Evolutionary conservation across 2,113 vertebrate species (phyloP), one percentile per base, ranked within the genome.

Genomic region (Vidua chalybeata): DNA sequence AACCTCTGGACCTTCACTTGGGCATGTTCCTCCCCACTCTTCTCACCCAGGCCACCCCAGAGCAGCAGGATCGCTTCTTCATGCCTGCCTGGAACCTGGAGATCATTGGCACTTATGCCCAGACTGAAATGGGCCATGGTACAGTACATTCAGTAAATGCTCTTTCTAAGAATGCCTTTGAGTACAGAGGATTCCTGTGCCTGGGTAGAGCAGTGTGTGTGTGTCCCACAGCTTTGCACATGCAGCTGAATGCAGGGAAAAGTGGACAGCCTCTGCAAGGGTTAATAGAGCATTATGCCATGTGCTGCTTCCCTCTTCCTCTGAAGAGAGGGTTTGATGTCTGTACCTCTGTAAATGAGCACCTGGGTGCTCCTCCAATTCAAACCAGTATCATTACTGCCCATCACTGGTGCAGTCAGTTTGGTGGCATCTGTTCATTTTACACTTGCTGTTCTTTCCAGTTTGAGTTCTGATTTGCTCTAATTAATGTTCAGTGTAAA

Each of bases 81-180:
- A 99, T 99, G 97, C 99, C 99, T 18, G 98, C 99, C 96, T 99
- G 99, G 99, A 99, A 99, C 97, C 98, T 99, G 98, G 97, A 99
- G 98, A 99, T 99, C 98, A 99, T 99, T 98, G 99, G 99, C 98
- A 99, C 99, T 97, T 99, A 99, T 92, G 99, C 99, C 41, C 99
- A 99, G 98, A 99, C 99, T 95, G 99, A 99, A 97, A 99, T 99
- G 98, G 99, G 99, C 97, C 99, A 99, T 98, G 99, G 99, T 99
- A 99, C 97, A 97, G 91, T 98, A 97, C 93, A 15, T 97, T 98
- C 78, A 21, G 82, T 96, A 93, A 87, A 85, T 96, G 97, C 93
- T 98, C 78, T 96, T 91, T 93, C 72, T 93, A 45, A 95, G 92
- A 91, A 43, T 66, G 95, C 83, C 88, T 91, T 92, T 95, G 48